A percentile compares a stretch with the other conserved stretches of the same genome.
phyloP scores from a whole-genome alignment of 2,113 vertebrate genomes.

The Carassius auratus region DNA sequence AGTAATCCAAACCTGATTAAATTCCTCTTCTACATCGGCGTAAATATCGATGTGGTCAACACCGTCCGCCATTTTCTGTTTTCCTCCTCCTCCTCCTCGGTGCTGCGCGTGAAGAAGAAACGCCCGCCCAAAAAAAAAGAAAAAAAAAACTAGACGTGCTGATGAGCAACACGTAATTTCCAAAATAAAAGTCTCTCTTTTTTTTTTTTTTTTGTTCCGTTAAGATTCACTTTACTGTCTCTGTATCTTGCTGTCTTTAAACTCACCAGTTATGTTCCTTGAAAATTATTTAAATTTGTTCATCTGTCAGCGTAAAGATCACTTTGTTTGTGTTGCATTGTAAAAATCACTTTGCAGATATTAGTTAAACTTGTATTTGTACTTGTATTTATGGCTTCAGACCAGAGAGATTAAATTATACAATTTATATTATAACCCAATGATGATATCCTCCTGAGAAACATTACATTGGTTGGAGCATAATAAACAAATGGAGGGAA shows the following conservation, averaged over 20 bases:
- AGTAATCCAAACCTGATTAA: conserved; percentile 83
- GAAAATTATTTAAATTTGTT: background rate
- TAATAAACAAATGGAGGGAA: too few relatives aligned
- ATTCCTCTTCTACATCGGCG: conserved; percentile 96
- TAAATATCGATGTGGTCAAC: conserved; percentile 98
- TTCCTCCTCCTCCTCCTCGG: conserved; percentile 30
- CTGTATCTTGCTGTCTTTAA: too few relatives aligned
- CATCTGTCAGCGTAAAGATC: background rate
- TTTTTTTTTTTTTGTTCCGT: too few relatives aligned
- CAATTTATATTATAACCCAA: background rate
- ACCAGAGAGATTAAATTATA: background rate
- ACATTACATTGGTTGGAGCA: too few relatives aligned
- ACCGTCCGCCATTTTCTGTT: conserved; percentile 93
- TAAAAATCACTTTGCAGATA: background rate
- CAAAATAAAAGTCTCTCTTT: background rate
- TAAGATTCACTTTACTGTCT: background rate
- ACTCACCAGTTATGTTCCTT: background rate
- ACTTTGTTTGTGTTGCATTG: too few relatives aligned
- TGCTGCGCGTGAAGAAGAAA: conserved; percentile 36
- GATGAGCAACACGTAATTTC: background rate
- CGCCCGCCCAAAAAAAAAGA: background rate
- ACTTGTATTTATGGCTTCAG: background rate
- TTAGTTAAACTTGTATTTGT: background rate
- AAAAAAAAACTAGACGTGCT: background rate
- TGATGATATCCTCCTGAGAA: too few relatives aligned